phyloP scores from a whole-genome alignment of 2,797 vertebrate genomes.

The Chaetophractus vellerosus region DNA sequence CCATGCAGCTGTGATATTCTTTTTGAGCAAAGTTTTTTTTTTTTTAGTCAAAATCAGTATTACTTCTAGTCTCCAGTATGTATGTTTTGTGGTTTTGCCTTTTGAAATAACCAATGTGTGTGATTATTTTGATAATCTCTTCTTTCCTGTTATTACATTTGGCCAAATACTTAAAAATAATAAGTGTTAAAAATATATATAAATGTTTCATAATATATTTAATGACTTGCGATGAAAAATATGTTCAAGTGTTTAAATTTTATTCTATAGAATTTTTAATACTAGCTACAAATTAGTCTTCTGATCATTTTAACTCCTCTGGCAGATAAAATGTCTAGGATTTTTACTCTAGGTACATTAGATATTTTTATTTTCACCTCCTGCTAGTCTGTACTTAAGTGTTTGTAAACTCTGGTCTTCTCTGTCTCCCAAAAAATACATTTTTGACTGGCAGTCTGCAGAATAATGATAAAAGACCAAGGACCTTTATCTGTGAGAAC shows the following conservation, averaged over 20 bases:
- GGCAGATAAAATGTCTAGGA: background rate
- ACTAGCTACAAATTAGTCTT: background rate
- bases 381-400: background rate
- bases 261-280: conserved; percentile 41
- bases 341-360: background rate
- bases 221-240: conserved; percentile 52
- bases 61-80: background rate
- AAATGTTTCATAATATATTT: conserved; percentile 41
- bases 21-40: conserved; percentile 55
- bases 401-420: background rate
- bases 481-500: conserved; percentile 11
- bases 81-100: conserved; percentile 28
- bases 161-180: conserved; percentile 65
- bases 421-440: background rate
- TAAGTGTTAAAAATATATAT: conserved; percentile 33
- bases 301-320: conserved; percentile 33
- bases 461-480: conserved; percentile 28
- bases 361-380: background rate
- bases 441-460: background rate
- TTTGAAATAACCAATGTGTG: conserved; percentile 54
- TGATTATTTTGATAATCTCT: conserved; percentile 46
- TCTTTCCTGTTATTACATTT: background rate
- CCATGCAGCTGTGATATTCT: background rate
- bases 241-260: conserved; percentile 21
- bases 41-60: conserved; percentile 1